Evolutionary conservation across 2,888 invertebrate species (phyloP), one percentile per base, ranked within the genome.

Genomic region (Operophtera brumata): DNA sequence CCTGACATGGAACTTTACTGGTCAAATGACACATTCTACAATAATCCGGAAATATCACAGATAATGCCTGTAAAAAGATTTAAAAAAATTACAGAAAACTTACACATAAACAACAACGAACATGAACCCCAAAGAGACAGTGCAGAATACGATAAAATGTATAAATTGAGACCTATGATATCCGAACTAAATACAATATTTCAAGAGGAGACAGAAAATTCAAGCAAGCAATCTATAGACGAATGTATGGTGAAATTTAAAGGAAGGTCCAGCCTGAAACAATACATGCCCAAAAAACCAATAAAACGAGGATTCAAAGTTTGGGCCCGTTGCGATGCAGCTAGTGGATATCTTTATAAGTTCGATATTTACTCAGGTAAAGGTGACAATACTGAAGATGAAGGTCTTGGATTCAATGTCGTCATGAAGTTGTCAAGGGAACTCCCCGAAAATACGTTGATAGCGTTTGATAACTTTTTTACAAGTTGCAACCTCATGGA

Each of bases 301-400:
- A 65, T 69, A 14, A 70, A 69, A 58, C 36, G 69, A 20, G 71
- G 67, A 2, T 69, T 54, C 57, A 69, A 73, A 40, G 50, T 63
- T 12, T 73, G 70, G 71, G 60, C 58, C 12, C 54, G 66, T 14
- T 62, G 59, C 44, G 69, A 69, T 56, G 41, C 56, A 11, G 13
- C 46, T n/a, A 64, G 59, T 32, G 68, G 66, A 14, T 70, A 64
- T 47, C 36, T 70, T 41, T 69, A 59, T 40, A 41, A 64, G 26
- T 70, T 65, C 47, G 36, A 70, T 25, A 26, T 68, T 11, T 69
- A 67, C 46, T 62, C 65, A 13, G 65, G 67, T 13, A 67, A 64
- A 52, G 54, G 44, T 36, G 59, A 59, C 35, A 48, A 44, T 48
- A 51, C 46, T 40, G 54, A 51, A 47, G 50, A 63, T 48, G 61